A percentile compares a stretch with the other conserved stretches of the same genome.
Conservation (phyloP, 2,888 invertebrate species). For the Agrotis clavis region DNA sequence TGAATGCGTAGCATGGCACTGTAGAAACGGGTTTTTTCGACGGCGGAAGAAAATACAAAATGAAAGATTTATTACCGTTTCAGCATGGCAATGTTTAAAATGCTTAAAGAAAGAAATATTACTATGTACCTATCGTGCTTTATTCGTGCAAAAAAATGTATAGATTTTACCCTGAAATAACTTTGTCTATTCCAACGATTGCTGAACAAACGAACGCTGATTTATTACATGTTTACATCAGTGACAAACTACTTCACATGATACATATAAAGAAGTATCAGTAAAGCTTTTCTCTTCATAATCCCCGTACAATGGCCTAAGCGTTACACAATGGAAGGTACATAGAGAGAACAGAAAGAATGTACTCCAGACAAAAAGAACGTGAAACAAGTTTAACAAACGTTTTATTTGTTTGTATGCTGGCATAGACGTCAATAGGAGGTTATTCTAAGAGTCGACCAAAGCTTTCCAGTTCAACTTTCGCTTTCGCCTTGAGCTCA, state of each 20-base stretch:
- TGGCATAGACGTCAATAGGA: slow-evolving; percentile 66
- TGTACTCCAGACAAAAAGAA: slow-evolving; percentile 59
- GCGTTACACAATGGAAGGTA: slow-evolving; percentile 53
- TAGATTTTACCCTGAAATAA: no score
- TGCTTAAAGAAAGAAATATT: no score
- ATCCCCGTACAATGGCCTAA: slow-evolving; percentile 51
- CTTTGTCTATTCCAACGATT: not conserved
- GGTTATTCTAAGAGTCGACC: slow-evolving; percentile 61
- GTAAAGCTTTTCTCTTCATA: slow-evolving; percentile 49
- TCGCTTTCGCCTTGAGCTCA: slow-evolving; percentile 76
- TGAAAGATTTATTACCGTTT: no score
- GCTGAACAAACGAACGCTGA: not conserved
- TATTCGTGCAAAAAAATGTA: no score
- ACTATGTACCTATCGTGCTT: no score
- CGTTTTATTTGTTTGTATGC: slow-evolving; percentile 64
- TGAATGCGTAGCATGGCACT: no score
- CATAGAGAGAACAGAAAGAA: slow-evolving; percentile 41
- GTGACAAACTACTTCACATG: slow-evolving; percentile 19
- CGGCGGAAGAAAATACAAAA: no score
- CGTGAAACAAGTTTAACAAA: slow-evolving; percentile 57
- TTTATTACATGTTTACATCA: slow-evolving; percentile 26
- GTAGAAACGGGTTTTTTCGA: no score
- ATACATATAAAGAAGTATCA: slow-evolving; percentile 20
- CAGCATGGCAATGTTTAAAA: no score
- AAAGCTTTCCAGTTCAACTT: slow-evolving; percentile 82